Conservation (phyloP, 2,888 invertebrate genomes). For the Crepidodera aurea region DNA sequence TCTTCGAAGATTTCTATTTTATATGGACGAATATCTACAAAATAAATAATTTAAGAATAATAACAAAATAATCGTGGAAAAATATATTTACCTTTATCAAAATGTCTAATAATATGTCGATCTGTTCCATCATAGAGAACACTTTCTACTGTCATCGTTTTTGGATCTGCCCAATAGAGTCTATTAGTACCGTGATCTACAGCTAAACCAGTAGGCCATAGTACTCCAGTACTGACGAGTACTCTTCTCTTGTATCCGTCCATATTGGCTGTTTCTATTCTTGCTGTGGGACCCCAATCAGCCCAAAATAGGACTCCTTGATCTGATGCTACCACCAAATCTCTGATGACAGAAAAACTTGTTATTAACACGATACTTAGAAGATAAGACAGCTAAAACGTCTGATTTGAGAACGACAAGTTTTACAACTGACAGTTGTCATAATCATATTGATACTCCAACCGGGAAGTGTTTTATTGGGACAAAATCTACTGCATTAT, state of each 20-base stretch:
- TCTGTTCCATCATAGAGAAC: slow-evolving; percentile 74
- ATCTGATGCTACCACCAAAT: slow-evolving; percentile 73
- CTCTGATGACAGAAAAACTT: no score
- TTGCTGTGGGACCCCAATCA: slow-evolving; percentile 71
- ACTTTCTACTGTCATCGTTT: slow-evolving; percentile 75
- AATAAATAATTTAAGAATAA: slow-evolving; percentile 1
- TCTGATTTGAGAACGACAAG: no score
- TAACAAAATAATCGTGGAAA: slow-evolving; percentile 3
- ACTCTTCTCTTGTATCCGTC: slow-evolving; percentile 66
- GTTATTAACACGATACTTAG: no score
- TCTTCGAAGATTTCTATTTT: slow-evolving; percentile 80
- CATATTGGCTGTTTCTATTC: slow-evolving; percentile 72
- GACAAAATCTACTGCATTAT: no score
- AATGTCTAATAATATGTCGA: slow-evolving; percentile 67
- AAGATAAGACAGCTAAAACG: no score
- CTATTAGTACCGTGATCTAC: slow-evolving; percentile 78
- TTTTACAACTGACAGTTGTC: no score
- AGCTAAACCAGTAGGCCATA: slow-evolving; percentile 80
- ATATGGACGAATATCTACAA: slow-evolving; percentile 69
- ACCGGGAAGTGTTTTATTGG: no score
- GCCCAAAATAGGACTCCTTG: slow-evolving; percentile 80
- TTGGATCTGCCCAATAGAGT: slow-evolving; percentile 87
- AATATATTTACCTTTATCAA: slow-evolving; percentile 61
- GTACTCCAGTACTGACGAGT: slow-evolving; percentile 68
- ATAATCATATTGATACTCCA: no score